Percentiles rank a stretch among this genome's conserved stretches.
Conservation (phyloP, 2,113 vertebrate genomes). For the Eira barbara region DNA sequence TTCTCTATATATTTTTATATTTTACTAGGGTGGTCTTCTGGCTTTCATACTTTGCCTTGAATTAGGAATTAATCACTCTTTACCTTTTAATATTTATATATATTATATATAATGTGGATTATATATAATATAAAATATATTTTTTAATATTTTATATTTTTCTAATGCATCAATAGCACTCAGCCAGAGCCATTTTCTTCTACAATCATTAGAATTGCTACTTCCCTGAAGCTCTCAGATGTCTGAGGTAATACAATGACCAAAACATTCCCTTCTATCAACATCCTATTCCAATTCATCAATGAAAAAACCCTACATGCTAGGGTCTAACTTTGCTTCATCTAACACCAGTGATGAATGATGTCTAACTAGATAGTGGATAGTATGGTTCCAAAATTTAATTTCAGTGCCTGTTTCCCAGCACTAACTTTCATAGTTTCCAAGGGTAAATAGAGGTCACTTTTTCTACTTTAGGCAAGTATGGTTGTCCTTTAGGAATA, state of each 20-base stretch:
- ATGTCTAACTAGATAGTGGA: background rate
- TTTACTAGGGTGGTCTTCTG: background rate
- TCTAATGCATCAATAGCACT: background rate
- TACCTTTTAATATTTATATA: background rate
- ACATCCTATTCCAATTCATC: background rate
- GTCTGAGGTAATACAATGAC: background rate
- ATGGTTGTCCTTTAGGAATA: background rate
- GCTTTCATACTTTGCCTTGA: background rate
- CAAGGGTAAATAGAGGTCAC: background rate
- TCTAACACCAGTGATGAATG: background rate
- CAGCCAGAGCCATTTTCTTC: background rate
- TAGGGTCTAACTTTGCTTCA: background rate
- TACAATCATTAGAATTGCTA: background rate
- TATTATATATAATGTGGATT: too few species aligned
- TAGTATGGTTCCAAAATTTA: background rate
- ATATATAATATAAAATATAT: too few species aligned
- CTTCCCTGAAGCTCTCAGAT: background rate
- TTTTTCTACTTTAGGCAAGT: background rate
- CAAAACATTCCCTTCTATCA: background rate
- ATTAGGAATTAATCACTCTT: background rate
- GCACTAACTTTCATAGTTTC: background rate
- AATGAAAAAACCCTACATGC: background rate
- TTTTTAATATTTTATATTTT: background rate
- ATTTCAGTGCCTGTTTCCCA: background rate
- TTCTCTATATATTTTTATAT: background rate